Conservation (phyloP, 2,888 invertebrate species). For the Polia nebulosa region DNA sequence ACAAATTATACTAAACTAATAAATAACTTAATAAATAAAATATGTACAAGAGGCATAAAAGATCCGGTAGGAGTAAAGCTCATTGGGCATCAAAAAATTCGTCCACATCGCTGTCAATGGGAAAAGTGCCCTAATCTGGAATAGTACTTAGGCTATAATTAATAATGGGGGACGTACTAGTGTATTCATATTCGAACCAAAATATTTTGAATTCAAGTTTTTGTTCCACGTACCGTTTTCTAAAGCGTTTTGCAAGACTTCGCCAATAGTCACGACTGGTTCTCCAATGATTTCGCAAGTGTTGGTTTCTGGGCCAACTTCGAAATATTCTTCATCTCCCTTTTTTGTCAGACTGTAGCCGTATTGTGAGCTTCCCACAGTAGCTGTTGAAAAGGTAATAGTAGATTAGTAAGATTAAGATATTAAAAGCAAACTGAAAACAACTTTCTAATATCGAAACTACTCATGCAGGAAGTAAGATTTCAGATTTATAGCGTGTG, state of each 20-base stretch:
- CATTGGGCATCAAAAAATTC: too few species aligned
- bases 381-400: constrained; percentile 69
- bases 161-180: too few species aligned
- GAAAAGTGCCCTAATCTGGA: too few species aligned
- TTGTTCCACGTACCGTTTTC: constrained; percentile 70
- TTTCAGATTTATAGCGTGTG: neutral
- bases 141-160: too few species aligned
- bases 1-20: too few species aligned
- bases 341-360: constrained; percentile 75
- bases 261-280: constrained; percentile 69
- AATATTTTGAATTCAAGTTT: too few species aligned
- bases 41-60: too few species aligned
- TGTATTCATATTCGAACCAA: too few species aligned
- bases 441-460: neutral
- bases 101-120: too few species aligned
- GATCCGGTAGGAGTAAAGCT: too few species aligned
- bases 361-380: constrained; percentile 76
- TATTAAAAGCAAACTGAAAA: neutral
- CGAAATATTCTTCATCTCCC: constrained; percentile 76
- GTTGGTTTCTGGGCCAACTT: constrained; percentile 81
- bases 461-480: neutral
- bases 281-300: constrained; percentile 75
- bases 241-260: constrained; percentile 69
- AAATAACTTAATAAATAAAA: too few species aligned
- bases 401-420: neutral